Percentiles rank a stretch among this genome's conserved stretches.
phyloP scores from a whole-genome alignment of 2,797 vertebrate genomes.

The Lagorchestes hirsutus region DNA sequence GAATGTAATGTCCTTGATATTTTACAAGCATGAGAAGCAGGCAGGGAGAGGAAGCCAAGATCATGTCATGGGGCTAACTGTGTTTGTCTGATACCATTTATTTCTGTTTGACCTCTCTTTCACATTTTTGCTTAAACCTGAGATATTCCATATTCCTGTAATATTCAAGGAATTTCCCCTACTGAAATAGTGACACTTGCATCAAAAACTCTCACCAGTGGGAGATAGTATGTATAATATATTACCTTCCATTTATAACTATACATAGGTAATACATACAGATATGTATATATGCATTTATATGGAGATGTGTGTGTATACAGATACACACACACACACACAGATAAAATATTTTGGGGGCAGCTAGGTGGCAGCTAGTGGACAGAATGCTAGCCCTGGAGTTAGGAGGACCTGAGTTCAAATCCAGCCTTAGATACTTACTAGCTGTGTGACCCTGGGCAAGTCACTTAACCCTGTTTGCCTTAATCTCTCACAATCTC shows the following conservation, averaged over 20 bases:
- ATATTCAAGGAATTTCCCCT: constrained; percentile 1
- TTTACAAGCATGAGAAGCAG: constrained; percentile 40
- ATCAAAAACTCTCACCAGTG: constrained; percentile 97
- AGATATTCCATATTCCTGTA: constrained; percentile 17
- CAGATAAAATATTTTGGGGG: background rate
- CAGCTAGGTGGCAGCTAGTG: too few relatives aligned
- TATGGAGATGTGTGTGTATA: too few relatives aligned
- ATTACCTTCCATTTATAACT: background rate
- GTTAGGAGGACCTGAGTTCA: too few relatives aligned
- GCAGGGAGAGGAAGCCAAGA: constrained; percentile 2
- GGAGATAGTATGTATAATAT: constrained; percentile 76
- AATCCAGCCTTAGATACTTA: too few relatives aligned
- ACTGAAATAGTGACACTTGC: constrained; percentile 89
- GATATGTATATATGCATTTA: too few relatives aligned
- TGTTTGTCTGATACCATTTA: constrained; percentile 25
- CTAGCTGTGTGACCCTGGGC: too few relatives aligned
- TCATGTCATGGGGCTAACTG: constrained; percentile 16
- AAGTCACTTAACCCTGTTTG: too few relatives aligned
- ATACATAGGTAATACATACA: background rate
- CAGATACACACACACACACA: too few relatives aligned
- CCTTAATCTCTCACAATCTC: too few relatives aligned
- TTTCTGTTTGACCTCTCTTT: background rate
- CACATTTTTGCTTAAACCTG: background rate
- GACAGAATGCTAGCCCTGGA: too few relatives aligned
- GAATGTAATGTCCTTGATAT: constrained; percentile 62